phyloP scores from a whole-genome alignment of 2,888 invertebrate species.

The Cephus rjabovi region DNA sequence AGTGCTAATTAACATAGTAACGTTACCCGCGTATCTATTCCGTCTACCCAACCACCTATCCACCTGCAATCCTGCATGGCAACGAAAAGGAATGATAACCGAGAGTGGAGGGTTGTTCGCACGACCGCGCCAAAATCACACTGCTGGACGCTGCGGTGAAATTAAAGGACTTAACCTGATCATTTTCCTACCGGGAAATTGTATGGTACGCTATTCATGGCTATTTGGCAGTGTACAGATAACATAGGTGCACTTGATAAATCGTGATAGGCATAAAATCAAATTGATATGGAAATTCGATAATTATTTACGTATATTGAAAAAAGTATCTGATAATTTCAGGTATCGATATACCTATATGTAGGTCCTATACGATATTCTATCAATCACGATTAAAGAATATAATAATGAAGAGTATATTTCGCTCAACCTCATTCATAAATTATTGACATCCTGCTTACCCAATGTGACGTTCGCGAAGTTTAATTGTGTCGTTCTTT shows the following conservation, averaged over 20 bases:
- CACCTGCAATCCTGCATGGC: neutral
- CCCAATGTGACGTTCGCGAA: conserved; percentile 87
- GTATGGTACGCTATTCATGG: neutral
- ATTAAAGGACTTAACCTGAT: neutral
- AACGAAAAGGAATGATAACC: neutral
- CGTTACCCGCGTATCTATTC: neutral
- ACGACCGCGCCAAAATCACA: neutral
- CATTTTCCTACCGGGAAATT: neutral
- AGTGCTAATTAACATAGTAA: neutral
- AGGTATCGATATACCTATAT: neutral
- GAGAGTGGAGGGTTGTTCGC: neutral
- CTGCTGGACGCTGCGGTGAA: neutral
- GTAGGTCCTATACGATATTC: neutral
- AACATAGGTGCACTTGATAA: neutral
- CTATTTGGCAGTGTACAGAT: neutral
- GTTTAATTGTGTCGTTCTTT: conserved; percentile 83
- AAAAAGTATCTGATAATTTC: too few species aligned
- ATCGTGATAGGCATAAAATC: neutral
- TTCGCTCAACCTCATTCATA: neutral
- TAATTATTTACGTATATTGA: too few species aligned
- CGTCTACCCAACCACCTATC: neutral
- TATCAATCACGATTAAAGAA: neutral
- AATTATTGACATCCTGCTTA: conserved; percentile 66
- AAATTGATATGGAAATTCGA: too few species aligned
- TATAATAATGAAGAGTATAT: neutral